Evolutionary conservation across 2,888 invertebrate genomes (phyloP).

Genomic region (Timema cristinae): DNA sequence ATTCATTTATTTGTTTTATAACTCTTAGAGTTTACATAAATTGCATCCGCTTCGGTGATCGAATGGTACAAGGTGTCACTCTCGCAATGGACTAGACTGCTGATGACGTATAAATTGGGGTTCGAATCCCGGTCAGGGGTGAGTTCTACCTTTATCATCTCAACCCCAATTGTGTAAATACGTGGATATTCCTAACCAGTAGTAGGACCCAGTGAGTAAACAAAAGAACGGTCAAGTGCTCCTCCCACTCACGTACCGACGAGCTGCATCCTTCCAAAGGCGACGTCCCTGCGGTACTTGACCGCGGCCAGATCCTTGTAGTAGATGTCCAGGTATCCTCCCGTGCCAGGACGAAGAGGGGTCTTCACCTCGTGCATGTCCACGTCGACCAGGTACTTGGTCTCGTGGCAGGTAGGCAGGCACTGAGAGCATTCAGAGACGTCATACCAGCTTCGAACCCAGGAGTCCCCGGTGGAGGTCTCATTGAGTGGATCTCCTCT

Average conservation of each 20-base stretch:
- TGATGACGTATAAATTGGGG: too few relatives aligned
- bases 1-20: too few relatives aligned
- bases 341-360: conserved; percentile 26
- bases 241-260: conserved; percentile 27
- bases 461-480: conserved; percentile 31
- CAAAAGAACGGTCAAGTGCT: too few relatives aligned
- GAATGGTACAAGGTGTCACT: too few relatives aligned
- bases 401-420: conserved; percentile 34
- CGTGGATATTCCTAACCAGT: too few relatives aligned
- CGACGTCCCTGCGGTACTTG: conserved; percentile 33
- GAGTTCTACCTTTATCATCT: too few relatives aligned
- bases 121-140: too few relatives aligned
- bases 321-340: conserved; percentile 32
- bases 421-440: conserved; percentile 33
- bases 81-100: too few relatives aligned
- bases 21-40: too few relatives aligned
- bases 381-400: conserved; percentile 32
- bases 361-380: conserved; percentile 16
- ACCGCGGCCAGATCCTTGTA: conserved; percentile 33
- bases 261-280: conserved; percentile 33
- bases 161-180: too few relatives aligned
- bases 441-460: conserved; percentile 29
- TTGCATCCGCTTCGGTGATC: too few relatives aligned
- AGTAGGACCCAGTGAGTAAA: too few relatives aligned
- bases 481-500: conserved; percentile 26